These are phyloP conservation scores for Cosmorhoe ocellata DNA, from an alignment of 2,888 invertebrate genomes.

Conservation along the genomic window DNA sequence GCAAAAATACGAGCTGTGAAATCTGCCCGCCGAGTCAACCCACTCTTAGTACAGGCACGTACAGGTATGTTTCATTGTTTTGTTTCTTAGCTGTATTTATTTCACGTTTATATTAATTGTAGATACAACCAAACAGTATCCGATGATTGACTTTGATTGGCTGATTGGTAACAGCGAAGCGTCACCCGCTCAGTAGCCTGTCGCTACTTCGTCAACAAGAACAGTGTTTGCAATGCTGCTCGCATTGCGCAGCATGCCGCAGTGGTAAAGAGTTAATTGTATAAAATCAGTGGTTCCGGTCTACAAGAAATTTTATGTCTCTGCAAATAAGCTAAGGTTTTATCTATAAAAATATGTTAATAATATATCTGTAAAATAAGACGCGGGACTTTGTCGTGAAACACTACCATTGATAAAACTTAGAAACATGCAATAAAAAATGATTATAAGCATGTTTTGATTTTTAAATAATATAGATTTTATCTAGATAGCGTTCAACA, in stretches of 20 bases:
- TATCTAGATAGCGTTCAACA: too few relatives aligned
- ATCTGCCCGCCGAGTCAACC: slow-evolving; percentile 19
- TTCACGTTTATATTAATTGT: slow-evolving; percentile 78
- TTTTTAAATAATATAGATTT: too few relatives aligned
- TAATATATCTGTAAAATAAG: too few relatives aligned
- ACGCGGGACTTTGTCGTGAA: too few relatives aligned
- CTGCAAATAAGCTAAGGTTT: background rate
- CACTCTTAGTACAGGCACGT: slow-evolving; percentile 3
- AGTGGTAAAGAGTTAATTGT: slow-evolving; percentile 52
- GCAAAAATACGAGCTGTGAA: slow-evolving; percentile 20
- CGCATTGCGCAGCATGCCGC: slow-evolving; percentile 41
- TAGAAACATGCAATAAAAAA: too few relatives aligned
- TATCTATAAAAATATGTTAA: too few relatives aligned
- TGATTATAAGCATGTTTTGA: too few relatives aligned
- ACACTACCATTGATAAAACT: too few relatives aligned
- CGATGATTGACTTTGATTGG: slow-evolving; percentile 83
- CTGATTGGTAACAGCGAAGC: slow-evolving; percentile 77
- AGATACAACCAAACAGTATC: slow-evolving; percentile 81
- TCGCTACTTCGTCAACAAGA: slow-evolving; percentile 62
- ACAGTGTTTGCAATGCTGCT: slow-evolving; percentile 45
- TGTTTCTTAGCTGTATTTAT: slow-evolving; percentile 51
- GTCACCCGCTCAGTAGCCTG: slow-evolving; percentile 66
- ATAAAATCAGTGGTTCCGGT: slow-evolving; percentile 39
- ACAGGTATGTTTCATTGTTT: slow-evolving; percentile 19
- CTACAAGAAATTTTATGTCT: background rate